phyloP scores from a whole-genome alignment of 2,797 vertebrate species.

The Sebastes steindachneri region DNA sequence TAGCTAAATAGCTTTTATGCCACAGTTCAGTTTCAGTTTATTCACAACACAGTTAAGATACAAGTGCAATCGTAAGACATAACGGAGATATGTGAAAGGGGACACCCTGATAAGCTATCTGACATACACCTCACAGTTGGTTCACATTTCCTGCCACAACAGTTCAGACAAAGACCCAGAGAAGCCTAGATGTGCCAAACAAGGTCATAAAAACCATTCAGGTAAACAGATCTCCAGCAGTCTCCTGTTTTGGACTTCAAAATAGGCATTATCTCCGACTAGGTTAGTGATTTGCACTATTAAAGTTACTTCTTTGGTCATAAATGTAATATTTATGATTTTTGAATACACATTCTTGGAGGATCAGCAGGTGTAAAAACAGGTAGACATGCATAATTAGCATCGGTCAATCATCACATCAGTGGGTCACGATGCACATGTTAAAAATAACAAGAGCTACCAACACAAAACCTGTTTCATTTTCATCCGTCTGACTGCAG shows the following conservation, averaged over 20 bases:
- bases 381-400: too few species aligned
- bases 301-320: background rate
- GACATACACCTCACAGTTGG: background rate
- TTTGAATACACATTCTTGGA: background rate
- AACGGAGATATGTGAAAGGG: background rate
- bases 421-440: background rate
- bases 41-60: too few species aligned
- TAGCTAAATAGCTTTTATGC: background rate
- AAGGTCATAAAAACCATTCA: background rate
- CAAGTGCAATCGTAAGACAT: background rate
- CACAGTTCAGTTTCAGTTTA: background rate
- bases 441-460: background rate
- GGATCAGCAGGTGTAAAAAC: background rate
- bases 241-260: background rate
- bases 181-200: background rate
- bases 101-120: background rate
- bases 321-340: background rate
- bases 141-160: background rate
- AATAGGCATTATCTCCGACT: background rate
- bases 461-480: background rate
- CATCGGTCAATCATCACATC: background rate
- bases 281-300: background rate
- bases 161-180: background rate
- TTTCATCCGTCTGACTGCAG: background rate
- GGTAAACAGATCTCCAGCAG: background rate